Percentiles rank a stretch among this genome's conserved stretches.
Evolutionary conservation across 2,797 vertebrate species (phyloP).

Genomic region (Eutrigla gurnardus): DNA sequence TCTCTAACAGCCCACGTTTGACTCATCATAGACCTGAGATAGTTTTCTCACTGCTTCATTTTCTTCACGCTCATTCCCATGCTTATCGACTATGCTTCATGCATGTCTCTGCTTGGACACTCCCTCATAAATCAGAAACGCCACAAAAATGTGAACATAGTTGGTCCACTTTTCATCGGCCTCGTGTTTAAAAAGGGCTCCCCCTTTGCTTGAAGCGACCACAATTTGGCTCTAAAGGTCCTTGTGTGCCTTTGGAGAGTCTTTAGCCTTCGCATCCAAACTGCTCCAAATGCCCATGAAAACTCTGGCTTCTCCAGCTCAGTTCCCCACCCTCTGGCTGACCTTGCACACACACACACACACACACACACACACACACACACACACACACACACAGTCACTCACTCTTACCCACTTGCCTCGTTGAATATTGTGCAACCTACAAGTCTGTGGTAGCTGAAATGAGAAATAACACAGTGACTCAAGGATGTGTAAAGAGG

Average conservation of each 20-base stretch:
- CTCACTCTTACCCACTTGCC: constrained; percentile 10
- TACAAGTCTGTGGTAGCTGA: not conserved
- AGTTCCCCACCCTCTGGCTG: constrained; percentile 56
- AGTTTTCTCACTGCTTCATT: not conserved
- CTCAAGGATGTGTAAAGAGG: constrained; percentile 17
- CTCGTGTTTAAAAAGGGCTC: not conserved
- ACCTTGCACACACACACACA: constrained; percentile 44
- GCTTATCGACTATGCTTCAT: not conserved
- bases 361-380: constrained; percentile 14
- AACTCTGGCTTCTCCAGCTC: constrained; percentile 21
- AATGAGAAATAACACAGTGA: not conserved
- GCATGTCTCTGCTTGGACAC: not conserved
- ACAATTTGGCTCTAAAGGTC: constrained; percentile 3
- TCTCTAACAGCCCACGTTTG: not conserved
- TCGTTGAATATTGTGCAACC: constrained; percentile 17
- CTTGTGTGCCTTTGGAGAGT: not conserved
- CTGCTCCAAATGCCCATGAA: constrained; percentile 18
- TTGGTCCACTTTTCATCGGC: not conserved
- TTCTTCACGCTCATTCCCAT: not conserved
- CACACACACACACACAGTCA: constrained; percentile 11
- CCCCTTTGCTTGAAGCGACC: not conserved
- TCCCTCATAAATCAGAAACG: not conserved
- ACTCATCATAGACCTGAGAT: constrained; percentile 1
- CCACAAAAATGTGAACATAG: not conserved
- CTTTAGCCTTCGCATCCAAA: not conserved